Base-by-base conservation (phyloP, 2,113 vertebrate genomes). In the Collichthys lucidus region DNA sequence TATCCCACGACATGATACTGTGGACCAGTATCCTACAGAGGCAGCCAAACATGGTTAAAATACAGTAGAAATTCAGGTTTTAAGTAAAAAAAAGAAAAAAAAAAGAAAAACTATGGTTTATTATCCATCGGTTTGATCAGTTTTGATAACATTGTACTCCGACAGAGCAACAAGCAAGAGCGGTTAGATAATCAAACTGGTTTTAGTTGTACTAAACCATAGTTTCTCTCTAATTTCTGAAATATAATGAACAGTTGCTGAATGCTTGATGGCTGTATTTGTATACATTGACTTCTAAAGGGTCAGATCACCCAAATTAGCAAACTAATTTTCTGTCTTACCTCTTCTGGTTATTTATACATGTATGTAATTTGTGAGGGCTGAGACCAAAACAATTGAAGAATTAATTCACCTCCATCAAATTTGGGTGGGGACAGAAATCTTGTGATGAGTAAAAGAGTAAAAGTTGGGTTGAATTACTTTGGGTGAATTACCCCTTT, bases 181-280 rank as follows among this genome's bases (percentile, higher is more conserved):
- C 5, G 1, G 20, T 50, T 26, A 35, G 19, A 50, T 50, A 46
- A 71, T 26, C 10, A 10, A 61, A 61, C 26, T 31, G 42, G 42
- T 17, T 50, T 35, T 60, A 22, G 40, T 44, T 29, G 16, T 57
- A 40, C 4, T 69, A 40, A 26, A 56, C n/a, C 11, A 0, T 12
- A 20, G n/a, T 29, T 64, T 50, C 50, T 56, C 19, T 55, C 15
- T 42, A 40, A 61, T 61, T 59, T 8, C 16, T 69, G 11, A 69
- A 20, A n/a, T 22, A 66, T 44, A n/a, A n/a, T 35, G 19, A 68
- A n/a, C 31, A 7, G 31, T 35, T 14, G 47, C 15, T 63, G 15
- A 24, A 56, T 40, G 47, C 69, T 53, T 31, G 71, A 59, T 19
- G 62, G 50, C 50, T 87, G 67, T 67, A 72, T 83, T 52, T 74